A percentile compares a stretch with the other conserved stretches of the same genome.
phyloP scores from a whole-genome alignment of 2,888 invertebrate species.

The Augochlorella aurata region DNA sequence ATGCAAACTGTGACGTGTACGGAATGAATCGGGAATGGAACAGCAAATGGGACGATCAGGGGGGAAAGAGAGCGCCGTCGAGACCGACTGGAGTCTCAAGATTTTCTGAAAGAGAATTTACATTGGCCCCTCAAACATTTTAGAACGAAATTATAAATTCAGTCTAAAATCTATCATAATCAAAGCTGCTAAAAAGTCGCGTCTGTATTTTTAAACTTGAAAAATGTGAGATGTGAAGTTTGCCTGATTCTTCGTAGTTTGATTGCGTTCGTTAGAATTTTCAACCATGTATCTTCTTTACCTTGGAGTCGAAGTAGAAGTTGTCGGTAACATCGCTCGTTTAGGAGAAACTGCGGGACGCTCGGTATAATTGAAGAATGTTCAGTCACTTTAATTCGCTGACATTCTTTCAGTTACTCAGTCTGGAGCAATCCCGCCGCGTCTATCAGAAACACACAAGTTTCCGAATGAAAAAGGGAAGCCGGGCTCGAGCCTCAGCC shows the following conservation, averaged over 20 bases:
- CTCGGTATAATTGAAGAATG: not conserved
- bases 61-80: slow-evolving; percentile 21
- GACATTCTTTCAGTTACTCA: slow-evolving; percentile 10
- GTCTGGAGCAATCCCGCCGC: slow-evolving; percentile 13
- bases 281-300: not conserved
- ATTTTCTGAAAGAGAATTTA: slow-evolving; percentile 25
- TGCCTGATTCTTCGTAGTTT: not conserved
- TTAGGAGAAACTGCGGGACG: not conserved
- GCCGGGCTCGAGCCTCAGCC: slow-evolving; percentile 60
- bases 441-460: slow-evolving; percentile 44
- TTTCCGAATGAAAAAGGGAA: slow-evolving; percentile 58
- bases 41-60: slow-evolving; percentile 70
- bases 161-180: not conserved
- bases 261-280: not conserved
- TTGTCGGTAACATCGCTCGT: not conserved
- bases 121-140: not conserved
- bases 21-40: slow-evolving; percentile 76
- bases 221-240: too few species aligned
- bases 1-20: slow-evolving; percentile 80
- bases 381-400: not conserved
- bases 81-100: slow-evolving; percentile 29
- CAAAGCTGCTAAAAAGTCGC: not conserved
- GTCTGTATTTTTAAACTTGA: not conserved
- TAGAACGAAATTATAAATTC: not conserved
- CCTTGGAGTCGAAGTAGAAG: not conserved